These are phyloP conservation scores for Microctonus hyperodae DNA, from an alignment of 2,888 invertebrate genomes.

Conservation along the genomic window DNA sequence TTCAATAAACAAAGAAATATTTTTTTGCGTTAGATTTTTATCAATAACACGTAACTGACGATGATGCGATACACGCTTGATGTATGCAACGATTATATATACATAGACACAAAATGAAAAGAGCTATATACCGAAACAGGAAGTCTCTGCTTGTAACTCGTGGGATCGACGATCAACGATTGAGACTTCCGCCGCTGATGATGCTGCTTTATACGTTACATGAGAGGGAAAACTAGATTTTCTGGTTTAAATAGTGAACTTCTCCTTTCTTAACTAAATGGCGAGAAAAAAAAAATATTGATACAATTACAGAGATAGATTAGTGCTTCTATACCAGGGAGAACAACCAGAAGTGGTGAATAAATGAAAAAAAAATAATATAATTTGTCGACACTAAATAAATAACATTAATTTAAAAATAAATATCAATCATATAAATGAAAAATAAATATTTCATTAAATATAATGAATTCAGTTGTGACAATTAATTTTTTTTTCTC, in stretches of 20 bases:
- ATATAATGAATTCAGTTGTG: too few relatives aligned
- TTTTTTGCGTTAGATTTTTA: background rate
- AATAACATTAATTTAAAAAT: too few relatives aligned
- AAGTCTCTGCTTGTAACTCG: constrained; percentile 8
- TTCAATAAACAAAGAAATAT: background rate
- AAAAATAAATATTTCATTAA: too few relatives aligned
- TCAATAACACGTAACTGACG: background rate
- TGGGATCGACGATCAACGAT: constrained; percentile 21
- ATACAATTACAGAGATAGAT: constrained; percentile 16
- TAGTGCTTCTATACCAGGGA: constrained; percentile 1
- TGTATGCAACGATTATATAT: constrained; percentile 2
- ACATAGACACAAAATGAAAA: constrained; percentile 2
- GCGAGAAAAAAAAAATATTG: constrained; percentile 16
- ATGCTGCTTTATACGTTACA: constrained; percentile 5
- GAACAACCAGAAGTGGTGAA: background rate
- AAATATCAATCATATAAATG: too few relatives aligned
- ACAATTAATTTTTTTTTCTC: too few relatives aligned
- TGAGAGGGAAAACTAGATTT: constrained; percentile 30
- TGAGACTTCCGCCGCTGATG: constrained; percentile 31
- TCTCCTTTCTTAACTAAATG: constrained; percentile 21
- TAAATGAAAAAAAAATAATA: too few relatives aligned
- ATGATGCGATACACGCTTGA: too few relatives aligned
- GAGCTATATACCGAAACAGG: constrained; percentile 21
- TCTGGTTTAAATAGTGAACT: constrained; percentile 26
- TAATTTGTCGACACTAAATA: too few relatives aligned